A percentile compares a stretch with the other conserved stretches of the same genome.
Evolutionary conservation across 2,888 invertebrate genomes (phyloP).

Genomic region (Amphipyra tragopoginis): DNA sequence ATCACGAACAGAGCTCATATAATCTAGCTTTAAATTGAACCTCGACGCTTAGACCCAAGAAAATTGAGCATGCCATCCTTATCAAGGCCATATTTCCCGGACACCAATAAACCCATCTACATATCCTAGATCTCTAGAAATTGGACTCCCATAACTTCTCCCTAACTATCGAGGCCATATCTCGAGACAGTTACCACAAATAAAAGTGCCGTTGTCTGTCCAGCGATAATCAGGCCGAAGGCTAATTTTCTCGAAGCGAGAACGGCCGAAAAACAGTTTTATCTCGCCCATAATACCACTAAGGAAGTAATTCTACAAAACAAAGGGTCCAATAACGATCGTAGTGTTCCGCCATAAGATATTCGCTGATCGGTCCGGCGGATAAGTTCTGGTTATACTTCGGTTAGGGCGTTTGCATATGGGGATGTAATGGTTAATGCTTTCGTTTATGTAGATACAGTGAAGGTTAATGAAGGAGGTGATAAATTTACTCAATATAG

Average conservation of each 20-base stretch:
- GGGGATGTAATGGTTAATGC: slow-evolving; percentile 37
- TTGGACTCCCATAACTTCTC: slow-evolving; percentile 37
- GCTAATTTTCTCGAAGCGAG: slow-evolving; percentile 74
- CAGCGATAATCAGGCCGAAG: slow-evolving; percentile 69
- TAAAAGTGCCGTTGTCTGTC: slow-evolving; percentile 63
- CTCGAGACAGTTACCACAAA: slow-evolving; percentile 63
- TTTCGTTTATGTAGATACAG: slow-evolving; percentile 10
- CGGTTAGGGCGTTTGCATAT: slow-evolving; percentile 48
- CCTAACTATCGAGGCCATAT: slow-evolving; percentile 48
- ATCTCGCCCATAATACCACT: slow-evolving; percentile 81
- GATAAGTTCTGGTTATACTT: slow-evolving; percentile 63
- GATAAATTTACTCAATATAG: slow-evolving; percentile 15
- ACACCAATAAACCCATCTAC: slow-evolving; percentile 30
- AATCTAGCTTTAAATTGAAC: slow-evolving; percentile 15
- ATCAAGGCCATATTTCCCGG: slow-evolving; percentile 16
- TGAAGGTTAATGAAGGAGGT: slow-evolving; percentile 29
- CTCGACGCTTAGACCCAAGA: slow-evolving; percentile 3
- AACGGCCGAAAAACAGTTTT: slow-evolving; percentile 76
- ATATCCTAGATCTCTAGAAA: slow-evolving; percentile 39
- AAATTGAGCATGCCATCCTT: slow-evolving; percentile 19
- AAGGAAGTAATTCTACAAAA: slow-evolving; percentile 81
- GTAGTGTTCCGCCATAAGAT: slow-evolving; percentile 67
- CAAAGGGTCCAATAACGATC: slow-evolving; percentile 78
- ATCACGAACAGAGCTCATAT: too few relatives aligned
- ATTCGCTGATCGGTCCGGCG: slow-evolving; percentile 70